Evolutionary conservation across 37 sponge, comb jelly and placozoan species (phyloP).

Genomic region (Diacarnus erythraeanus): DNA sequence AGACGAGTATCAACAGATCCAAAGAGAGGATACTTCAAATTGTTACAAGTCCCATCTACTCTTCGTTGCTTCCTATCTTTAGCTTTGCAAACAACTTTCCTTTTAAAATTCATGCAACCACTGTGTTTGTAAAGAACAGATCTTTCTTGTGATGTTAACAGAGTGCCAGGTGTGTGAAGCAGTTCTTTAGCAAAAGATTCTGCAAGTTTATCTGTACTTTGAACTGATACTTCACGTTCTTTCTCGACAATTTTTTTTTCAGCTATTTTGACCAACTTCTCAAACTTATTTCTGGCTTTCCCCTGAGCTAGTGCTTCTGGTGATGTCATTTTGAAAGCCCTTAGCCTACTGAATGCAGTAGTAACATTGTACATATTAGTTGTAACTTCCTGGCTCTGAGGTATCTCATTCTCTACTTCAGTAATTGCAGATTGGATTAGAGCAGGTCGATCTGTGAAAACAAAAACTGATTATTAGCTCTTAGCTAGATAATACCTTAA

Average conservation of each 20-base stretch:
- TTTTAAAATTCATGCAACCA: background rate
- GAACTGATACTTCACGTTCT: background rate
- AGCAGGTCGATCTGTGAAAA: background rate
- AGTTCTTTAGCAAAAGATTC: background rate
- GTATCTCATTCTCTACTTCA: background rate
- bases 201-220: background rate
- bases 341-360: background rate
- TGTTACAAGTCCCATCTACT: conserved; percentile 92
- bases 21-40: conserved; percentile 55
- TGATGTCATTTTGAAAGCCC: background rate
- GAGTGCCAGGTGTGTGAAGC: background rate
- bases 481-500: too few relatives aligned
- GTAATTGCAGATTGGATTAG: background rate
- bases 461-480: too few relatives aligned
- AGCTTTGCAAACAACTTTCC: background rate
- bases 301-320: background rate
- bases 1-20: conserved; percentile 74
- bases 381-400: background rate
- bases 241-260: background rate
- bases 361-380: background rate
- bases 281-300: background rate
- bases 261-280: background rate
- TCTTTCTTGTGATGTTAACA: background rate
- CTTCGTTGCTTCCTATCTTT: conserved; percentile 18
- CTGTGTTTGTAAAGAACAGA: background rate